Conservation (phyloP, 2,797 vertebrate species). For the Alcedo atthis region DNA sequence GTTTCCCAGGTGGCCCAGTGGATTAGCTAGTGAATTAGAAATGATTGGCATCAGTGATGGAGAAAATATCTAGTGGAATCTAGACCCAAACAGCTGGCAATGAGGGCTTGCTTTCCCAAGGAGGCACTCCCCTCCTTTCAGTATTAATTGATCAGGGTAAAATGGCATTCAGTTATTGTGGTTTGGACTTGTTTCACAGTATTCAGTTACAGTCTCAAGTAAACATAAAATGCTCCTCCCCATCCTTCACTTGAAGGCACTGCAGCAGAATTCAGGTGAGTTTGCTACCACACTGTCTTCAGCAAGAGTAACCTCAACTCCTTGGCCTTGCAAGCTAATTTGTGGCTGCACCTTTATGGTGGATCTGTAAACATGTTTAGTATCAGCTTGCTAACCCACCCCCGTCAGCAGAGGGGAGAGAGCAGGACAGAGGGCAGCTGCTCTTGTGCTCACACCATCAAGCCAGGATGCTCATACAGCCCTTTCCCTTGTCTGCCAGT, state of each 20-base stretch:
- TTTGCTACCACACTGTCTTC: background rate
- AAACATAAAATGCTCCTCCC: background rate
- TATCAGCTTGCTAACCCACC: background rate
- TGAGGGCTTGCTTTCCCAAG: background rate
- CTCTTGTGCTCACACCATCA: rapidly evolving
- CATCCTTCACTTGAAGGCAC: background rate
- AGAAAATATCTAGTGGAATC: background rate
- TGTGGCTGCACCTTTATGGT: background rate
- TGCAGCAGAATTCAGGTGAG: background rate
- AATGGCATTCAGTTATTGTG: background rate
- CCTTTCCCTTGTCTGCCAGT: rapidly evolving
- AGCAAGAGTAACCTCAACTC: rapidly evolving
- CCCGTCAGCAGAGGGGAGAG: background rate
- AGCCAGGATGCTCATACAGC: background rate
- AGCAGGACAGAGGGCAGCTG: background rate
- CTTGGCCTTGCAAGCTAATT: background rate
- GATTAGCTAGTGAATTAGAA: background rate
- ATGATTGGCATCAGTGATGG: background rate
- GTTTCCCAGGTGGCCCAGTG: background rate
- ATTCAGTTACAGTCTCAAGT: background rate
- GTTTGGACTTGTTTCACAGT: background rate
- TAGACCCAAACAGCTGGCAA: background rate
- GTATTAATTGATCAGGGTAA: background rate
- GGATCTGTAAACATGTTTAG: background rate
- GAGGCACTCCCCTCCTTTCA: slow-evolving; percentile 1